Evolutionary conservation across 2,888 invertebrate species (phyloP).

Genomic region (Pollenia labialis): DNA sequence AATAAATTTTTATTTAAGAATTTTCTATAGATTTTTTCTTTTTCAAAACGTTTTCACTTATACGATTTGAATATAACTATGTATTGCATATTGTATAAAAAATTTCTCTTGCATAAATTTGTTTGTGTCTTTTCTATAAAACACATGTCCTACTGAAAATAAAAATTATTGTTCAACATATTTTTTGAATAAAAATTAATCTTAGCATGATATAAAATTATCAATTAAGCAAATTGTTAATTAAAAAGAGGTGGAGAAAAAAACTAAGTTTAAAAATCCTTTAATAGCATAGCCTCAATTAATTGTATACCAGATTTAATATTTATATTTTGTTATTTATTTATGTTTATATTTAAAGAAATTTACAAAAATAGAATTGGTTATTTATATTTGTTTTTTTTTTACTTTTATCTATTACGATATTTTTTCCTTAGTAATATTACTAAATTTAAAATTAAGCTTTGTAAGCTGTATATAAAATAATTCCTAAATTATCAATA

Average conservation of each 20-base stretch:
- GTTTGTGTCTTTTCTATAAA: too few species aligned
- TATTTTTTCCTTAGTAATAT: constrained; percentile 36
- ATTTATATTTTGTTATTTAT: constrained; percentile 45
- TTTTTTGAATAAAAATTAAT: not conserved
- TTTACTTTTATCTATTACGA: constrained; percentile 26
- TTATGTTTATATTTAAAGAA: constrained; percentile 9
- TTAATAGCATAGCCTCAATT: constrained; percentile 21
- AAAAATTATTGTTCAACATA: too few species aligned
- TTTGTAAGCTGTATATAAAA: constrained; percentile 71
- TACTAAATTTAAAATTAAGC: constrained; percentile 58
- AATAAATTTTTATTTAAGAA: too few species aligned
- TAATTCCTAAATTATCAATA: constrained; percentile 70
- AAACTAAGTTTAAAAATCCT: not conserved
- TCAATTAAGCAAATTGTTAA: not conserved
- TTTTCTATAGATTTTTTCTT: too few species aligned
- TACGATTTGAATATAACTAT: too few species aligned
- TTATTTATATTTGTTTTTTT: constrained; percentile 46
- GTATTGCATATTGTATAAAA: too few species aligned
- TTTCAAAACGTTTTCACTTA: too few species aligned
- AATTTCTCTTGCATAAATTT: too few species aligned
- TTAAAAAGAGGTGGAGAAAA: too few species aligned
- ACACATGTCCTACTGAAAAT: too few species aligned
- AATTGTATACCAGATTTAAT: constrained; percentile 31
- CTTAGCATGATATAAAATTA: not conserved
- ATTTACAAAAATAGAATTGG: constrained; percentile 26